Evolutionary conservation across 2,797 vertebrate genomes (phyloP).

Genomic region (Enteromius fasciolatus): DNA sequence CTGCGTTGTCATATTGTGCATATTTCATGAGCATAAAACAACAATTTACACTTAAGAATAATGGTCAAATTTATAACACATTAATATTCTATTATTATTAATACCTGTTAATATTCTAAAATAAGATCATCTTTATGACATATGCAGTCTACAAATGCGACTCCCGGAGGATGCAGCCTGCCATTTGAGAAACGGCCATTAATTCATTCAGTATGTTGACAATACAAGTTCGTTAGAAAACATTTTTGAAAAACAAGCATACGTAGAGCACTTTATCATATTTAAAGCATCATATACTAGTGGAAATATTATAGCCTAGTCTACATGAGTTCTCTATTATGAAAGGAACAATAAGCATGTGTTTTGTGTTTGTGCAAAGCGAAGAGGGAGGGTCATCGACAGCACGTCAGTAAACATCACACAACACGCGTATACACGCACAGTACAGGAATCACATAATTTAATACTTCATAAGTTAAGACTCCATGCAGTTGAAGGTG

Average conservation of each 20-base stretch:
- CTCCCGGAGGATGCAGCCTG: too few relatives aligned
- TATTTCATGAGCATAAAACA: too few relatives aligned
- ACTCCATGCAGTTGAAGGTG: slow-evolving; percentile 23
- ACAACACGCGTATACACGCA: slow-evolving; percentile 11
- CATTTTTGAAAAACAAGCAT: not conserved
- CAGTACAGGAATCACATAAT: slow-evolving; percentile 2
- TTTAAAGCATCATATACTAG: too few relatives aligned
- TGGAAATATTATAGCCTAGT: not conserved
- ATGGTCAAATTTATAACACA: too few relatives aligned
- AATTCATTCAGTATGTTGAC: not conserved
- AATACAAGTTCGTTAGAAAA: not conserved
- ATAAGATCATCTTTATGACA: too few relatives aligned
- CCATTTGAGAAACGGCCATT: too few relatives aligned
- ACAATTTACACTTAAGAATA: too few relatives aligned
- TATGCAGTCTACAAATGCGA: too few relatives aligned
- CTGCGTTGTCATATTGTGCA: too few relatives aligned
- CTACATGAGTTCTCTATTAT: not conserved
- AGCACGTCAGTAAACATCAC: slow-evolving; percentile 25
- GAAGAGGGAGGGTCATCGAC: slow-evolving; percentile 7
- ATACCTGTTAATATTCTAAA: too few relatives aligned
- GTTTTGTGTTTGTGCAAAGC: not conserved
- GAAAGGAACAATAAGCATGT: not conserved
- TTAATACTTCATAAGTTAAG: slow-evolving; percentile 30
- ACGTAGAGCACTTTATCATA: not conserved
- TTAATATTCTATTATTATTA: too few relatives aligned